Evolutionary conservation across 2,113 vertebrate species (phyloP).

Genomic region (Hymenochirus boettgeri): DNA sequence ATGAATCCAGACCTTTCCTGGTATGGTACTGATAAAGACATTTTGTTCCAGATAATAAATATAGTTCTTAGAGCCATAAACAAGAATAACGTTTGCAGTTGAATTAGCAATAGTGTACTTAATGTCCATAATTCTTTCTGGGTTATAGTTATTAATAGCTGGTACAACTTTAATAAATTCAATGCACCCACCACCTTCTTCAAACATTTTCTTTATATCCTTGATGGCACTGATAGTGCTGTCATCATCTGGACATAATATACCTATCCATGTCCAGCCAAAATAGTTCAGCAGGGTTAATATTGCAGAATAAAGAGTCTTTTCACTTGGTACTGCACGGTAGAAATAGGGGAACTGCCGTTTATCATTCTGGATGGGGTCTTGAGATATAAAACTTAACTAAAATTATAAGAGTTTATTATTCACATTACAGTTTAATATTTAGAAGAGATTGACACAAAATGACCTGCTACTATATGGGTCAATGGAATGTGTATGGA

Average conservation of each 20-base stretch:
- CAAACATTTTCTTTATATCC: conserved; percentile 21
- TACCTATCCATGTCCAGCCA: conserved; percentile 29
- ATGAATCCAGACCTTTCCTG: conserved; percentile 30
- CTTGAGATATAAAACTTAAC: conserved; percentile 28
- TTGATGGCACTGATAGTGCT: conserved; percentile 21
- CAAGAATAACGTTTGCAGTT: conserved; percentile 21
- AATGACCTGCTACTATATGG: too few relatives aligned
- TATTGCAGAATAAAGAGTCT: conserved; percentile 17
- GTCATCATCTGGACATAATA: conserved; percentile 28
- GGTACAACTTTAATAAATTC: conserved; percentile 28
- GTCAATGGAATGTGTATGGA: too few relatives aligned
- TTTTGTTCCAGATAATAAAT: conserved; percentile 29
- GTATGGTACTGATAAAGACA: conserved; percentile 8
- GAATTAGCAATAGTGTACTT: conserved; percentile 1
- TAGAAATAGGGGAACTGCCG: conserved; percentile 25
- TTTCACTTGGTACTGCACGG: conserved; percentile 25
- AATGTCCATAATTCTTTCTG: conserved; percentile 19
- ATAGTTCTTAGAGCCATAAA: conserved; percentile 34
- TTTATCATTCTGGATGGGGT: conserved; percentile 27
- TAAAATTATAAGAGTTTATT: neutral
- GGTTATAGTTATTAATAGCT: conserved; percentile 15
- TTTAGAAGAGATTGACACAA: neutral
- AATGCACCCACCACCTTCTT: conserved; percentile 23
- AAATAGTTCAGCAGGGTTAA: conserved; percentile 23
- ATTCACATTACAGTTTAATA: neutral